Evolutionary conservation across 2,888 invertebrate genomes (phyloP).

Genomic region (Lasius fuliginosus): DNA sequence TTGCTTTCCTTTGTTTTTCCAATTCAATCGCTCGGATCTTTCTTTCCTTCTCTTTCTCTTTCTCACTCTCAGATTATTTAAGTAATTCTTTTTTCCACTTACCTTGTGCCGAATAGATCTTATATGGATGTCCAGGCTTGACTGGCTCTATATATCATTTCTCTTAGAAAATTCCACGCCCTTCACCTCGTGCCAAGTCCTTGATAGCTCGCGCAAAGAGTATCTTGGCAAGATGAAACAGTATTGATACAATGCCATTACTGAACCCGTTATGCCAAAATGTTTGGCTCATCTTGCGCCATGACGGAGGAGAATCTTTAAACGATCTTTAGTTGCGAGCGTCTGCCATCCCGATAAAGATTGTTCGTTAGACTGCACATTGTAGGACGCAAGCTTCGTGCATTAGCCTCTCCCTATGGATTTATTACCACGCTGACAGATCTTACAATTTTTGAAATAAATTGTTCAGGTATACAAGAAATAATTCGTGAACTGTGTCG

Average conservation of each 20-base stretch:
- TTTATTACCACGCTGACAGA: background rate
- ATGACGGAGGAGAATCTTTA: slow-evolving; percentile 54
- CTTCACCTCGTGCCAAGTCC: slow-evolving; percentile 61
- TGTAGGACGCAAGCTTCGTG: background rate
- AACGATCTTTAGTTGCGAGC: slow-evolving; percentile 27
- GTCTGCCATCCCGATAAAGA: slow-evolving; percentile 43
- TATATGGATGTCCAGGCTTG: slow-evolving; percentile 67
- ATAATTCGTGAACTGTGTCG: slow-evolving; percentile 3
- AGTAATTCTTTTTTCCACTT: slow-evolving; percentile 64
- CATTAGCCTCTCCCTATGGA: background rate
- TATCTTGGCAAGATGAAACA: slow-evolving; percentile 43
- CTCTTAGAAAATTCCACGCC: slow-evolving; percentile 66
- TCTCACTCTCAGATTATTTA: slow-evolving; percentile 39
- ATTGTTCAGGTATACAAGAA: background rate
- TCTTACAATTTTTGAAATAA: background rate
- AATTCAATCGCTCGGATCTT: background rate
- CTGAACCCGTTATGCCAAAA: slow-evolving; percentile 38
- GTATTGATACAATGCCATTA: slow-evolving; percentile 56
- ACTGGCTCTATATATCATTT: slow-evolving; percentile 69
- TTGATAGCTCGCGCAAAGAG: slow-evolving; percentile 45
- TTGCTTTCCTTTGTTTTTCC: slow-evolving; percentile 21
- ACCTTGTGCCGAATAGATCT: slow-evolving; percentile 71
- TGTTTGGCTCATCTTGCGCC: slow-evolving; percentile 53
- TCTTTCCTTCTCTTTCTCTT: slow-evolving; percentile 37
- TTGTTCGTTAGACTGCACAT: slow-evolving; percentile 30